Conservation (phyloP, 1,140 invertebrate species). For the Diachasma alloeum region DNA sequence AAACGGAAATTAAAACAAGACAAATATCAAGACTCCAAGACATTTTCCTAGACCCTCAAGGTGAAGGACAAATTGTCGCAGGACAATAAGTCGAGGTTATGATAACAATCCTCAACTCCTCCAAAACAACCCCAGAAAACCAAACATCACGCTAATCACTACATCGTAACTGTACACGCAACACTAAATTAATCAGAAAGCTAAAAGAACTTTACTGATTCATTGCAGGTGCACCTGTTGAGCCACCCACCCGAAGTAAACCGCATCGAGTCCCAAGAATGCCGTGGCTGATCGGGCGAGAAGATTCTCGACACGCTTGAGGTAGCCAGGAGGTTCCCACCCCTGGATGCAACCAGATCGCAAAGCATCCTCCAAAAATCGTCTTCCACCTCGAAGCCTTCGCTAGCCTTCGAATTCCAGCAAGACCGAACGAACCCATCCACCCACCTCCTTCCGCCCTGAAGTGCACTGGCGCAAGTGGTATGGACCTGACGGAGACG, state of each 20-base stretch:
- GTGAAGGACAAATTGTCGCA: too few relatives aligned
- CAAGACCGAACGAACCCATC: background rate
- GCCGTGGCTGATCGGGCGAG: conserved; percentile 40
- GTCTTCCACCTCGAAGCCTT: background rate
- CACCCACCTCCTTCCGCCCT: background rate
- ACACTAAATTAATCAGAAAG: too few relatives aligned
- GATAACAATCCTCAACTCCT: too few relatives aligned
- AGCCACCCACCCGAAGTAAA: conserved; percentile 21
- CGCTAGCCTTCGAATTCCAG: background rate
- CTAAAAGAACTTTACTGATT: too few relatives aligned
- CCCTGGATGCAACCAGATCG: background rate
- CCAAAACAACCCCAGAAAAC: too few relatives aligned
- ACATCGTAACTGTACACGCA: too few relatives aligned
- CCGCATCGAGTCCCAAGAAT: conserved; percentile 35
- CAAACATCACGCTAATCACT: too few relatives aligned
- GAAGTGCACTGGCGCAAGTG: background rate
- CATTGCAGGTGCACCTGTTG: conserved; percentile 22
- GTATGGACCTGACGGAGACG: conserved; percentile 82
- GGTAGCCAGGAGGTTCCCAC: background rate
- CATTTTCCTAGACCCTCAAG: too few relatives aligned
- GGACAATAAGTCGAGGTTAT: too few relatives aligned
- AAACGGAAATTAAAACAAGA: too few relatives aligned
- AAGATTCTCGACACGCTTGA: conserved; percentile 35
- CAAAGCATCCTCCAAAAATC: background rate
- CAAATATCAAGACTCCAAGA: too few relatives aligned